Base-by-base conservation (phyloP, 1,140 invertebrate genomes). In the Drosophila melanica region DNA sequence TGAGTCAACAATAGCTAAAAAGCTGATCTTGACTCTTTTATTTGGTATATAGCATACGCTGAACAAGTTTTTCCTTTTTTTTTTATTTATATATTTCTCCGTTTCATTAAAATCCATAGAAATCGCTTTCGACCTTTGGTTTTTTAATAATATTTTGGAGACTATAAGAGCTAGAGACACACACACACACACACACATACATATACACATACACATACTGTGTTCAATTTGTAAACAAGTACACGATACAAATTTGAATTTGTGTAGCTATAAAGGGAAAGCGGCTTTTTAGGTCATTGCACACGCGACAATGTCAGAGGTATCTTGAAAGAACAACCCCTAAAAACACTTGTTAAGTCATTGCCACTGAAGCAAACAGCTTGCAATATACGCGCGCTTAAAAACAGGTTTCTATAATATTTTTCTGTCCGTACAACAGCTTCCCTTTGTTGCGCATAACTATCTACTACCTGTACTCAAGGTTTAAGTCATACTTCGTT, bases 221-320 rank as follows among this genome's bases (percentile, higher is more conserved):
- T 42, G 27, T 42, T n/a, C 4, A 45, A 9, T 45, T 41, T 41
- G 11, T 12, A 12, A 27, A 14, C 0, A 77, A 81, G 59, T 51
- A 75, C 69, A 70, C 55, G 42, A 57, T 59, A 75, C 45, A 75
- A 58, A 66, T 57, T 66, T 54, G 33, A 6, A 64, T 64, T 67
- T 76, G 68, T 66, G 69, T 59, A 74, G 12, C 12, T 58, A 50
- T 39, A 75, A 75, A 75, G 64, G 53, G 62, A 45, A 58, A 64
- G 47, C 54, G 37, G 10, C 23, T 79, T 82, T 86, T 81, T 75
- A 86, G 78, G 81, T 86, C 78, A 81, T 78, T 86, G 77, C 70
- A 86, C 81, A 86, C 69, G 70, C 69, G 66, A 37, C 65, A 55
- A 53, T 71, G 63, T 50, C 39, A 58, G 60, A 67, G 77, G 77